These are phyloP conservation scores for Scelioninae gen. 2 DNA, from an alignment of 2,888 invertebrate genomes.

Conservation along the genomic window DNA sequence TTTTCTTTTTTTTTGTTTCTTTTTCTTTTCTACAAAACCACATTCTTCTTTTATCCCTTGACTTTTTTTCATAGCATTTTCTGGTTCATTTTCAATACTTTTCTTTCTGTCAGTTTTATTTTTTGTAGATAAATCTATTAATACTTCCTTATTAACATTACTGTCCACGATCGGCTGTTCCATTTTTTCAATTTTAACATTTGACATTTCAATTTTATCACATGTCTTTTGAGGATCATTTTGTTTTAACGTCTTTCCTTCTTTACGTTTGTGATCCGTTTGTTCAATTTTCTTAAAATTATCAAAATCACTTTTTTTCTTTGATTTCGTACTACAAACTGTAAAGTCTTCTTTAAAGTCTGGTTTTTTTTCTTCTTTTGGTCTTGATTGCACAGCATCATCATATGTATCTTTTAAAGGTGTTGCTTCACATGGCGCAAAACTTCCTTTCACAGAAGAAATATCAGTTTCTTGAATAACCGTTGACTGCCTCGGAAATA, in stretches of 20 bases:
- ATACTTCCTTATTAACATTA: neutral
- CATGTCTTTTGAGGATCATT: slow-evolving; percentile 10
- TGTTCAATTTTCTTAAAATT: neutral
- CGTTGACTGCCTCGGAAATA: slow-evolving; percentile 75
- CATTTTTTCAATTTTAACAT: slow-evolving; percentile 21
- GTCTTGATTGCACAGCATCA: neutral
- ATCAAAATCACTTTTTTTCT: slow-evolving; percentile 14
- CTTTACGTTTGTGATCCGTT: too few relatives aligned
- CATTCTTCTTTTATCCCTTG: slow-evolving; percentile 18
- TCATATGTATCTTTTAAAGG: neutral
- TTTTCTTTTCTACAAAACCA: slow-evolving; percentile 65
- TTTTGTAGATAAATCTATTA: neutral
- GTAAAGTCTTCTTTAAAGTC: neutral
- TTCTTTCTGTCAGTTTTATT: slow-evolving; percentile 4
- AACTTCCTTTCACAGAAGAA: neutral
- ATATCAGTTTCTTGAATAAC: slow-evolving; percentile 8
- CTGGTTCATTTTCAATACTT: neutral
- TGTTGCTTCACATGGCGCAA: neutral
- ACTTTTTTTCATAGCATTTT: neutral
- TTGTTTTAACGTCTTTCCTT: slow-evolving; percentile 25
- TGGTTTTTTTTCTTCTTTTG: neutral
- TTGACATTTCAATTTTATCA: neutral
- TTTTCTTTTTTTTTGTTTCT: slow-evolving; percentile 70
- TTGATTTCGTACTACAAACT: slow-evolving; percentile 47
- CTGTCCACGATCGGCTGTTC: slow-evolving; percentile 50